Evolutionary conservation across 2,797 vertebrate genomes (phyloP), one percentile per base, ranked within the genome.

Genomic region (Sphenopsis melanotis): DNA sequence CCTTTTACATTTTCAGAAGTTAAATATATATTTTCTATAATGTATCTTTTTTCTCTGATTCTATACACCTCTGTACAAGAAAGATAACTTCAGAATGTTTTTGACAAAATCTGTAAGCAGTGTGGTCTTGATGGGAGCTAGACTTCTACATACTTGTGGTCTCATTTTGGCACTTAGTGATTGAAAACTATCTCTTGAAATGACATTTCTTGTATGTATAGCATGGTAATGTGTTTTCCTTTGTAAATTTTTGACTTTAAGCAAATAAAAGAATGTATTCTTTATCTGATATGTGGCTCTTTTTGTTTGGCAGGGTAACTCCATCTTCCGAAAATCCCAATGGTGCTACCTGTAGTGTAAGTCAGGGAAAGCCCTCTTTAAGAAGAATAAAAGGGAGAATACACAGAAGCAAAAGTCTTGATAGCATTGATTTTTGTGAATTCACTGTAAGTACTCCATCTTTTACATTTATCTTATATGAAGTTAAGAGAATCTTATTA

Each of bases 351-450:
- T 98, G 98, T 94, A 98, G 98, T 91, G 98, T 98, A 95, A 98
- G 95, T 97, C 99, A 99, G 97, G 99, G 99, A 95, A 99, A 99
- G 92, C 99, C 99, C 86, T 99, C 99, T 91, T 98, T 99, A 95
- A 98, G 99, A 96, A 98, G 99, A 97, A 99, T 99, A 97, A 99
- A 99, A 97, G 99, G 99, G 79, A 98, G 99, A 95, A 98, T 99
- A 66, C 99, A 99, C 97, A 98, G 99, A 97, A 99, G 99, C 98
- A 99, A 99, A 97, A 99, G 99, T 94, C 98, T 99, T 16, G 99
- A 99, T 95, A 99, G 99, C 97, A 98, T 99, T 60, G 99, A 99
- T 95, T 98, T 99, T 95, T 98, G 99, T 77, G 99, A 99, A 96
- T 99, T 99, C 94, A 98, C 99, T 85, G 99, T 99, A 97, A 99